Base-by-base conservation (phyloP, 2,888 invertebrate species). In the Mactromeris polynyma region DNA sequence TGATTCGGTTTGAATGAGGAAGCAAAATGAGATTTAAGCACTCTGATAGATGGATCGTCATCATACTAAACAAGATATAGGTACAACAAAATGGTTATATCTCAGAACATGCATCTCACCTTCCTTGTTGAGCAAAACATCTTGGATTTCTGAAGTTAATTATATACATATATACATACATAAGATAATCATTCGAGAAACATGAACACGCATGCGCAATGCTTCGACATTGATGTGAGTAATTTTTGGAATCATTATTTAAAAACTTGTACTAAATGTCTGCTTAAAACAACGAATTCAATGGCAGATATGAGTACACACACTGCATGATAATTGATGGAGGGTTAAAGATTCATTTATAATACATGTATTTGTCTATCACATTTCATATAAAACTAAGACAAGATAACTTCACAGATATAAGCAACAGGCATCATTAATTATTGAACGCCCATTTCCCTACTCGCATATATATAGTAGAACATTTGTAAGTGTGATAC, bases 41-140 rank as follows among this genome's bases (percentile, higher is more conserved):
- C n/a, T 64, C 26, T 64, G 58, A 64, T 64, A n/a, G 11, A 64
- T 26, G 9, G 58, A 64, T 64, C 58, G 9, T 26, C 51, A 19
- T 51, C n/a, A 51, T 51, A 14, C 11, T 17, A 19, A 51, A 51
- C 51, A 51, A 14, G 19, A n/a, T 46, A n/a, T 64, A 64, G 9
- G n/a, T 26, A 64, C 26, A 9, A 26, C 3, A 64, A 64, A 9
- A 64, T 64, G 42, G 36, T 64, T 54, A 38, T 19, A 33, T 17
- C 26, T 36, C 33, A 33, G 36, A 36, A 69, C 80, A 81, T 31
- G 26, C 26, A 81, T 46, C 89, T 89, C 87, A 90, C 90, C 90
- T 86, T 78, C 86, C 86, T 42, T 85, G 81, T 40, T 89, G 86
- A 31, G 90, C 90, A 84, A 90, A 89, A 80, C 90, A 90, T 85